Evolutionary conservation across 1,140 invertebrate genomes (phyloP).

Genomic region (Tachypleus tridentatus): DNA sequence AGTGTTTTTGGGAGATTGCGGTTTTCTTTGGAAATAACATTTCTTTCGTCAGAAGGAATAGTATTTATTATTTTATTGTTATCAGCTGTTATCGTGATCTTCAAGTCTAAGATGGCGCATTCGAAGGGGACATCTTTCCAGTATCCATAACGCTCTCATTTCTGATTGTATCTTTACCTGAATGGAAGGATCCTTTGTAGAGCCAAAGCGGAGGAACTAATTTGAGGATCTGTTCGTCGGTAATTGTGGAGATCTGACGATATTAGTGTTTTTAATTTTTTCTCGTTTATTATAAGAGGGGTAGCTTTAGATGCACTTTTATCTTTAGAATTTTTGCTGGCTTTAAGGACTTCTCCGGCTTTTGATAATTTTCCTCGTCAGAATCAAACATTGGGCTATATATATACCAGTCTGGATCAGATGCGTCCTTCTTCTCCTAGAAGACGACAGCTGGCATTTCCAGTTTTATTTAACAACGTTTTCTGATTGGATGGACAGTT

Average conservation of each 20-base stretch:
- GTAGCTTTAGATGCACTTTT: constrained; percentile 15
- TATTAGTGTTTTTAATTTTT: not conserved
- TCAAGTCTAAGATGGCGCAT: not conserved
- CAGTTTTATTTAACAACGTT: not conserved
- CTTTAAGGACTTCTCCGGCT: not conserved
- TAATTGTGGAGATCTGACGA: constrained; percentile 1
- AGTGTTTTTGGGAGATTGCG: not conserved
- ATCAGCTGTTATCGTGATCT: not conserved
- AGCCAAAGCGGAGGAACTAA: not conserved
- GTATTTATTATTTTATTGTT: not conserved
- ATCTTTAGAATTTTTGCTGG: constrained; percentile 27
- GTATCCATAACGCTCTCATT: not conserved
- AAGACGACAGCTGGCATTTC: constrained; percentile 7
- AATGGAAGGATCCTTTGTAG: not conserved
- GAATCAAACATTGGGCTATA: constrained; percentile 93
- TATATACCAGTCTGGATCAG: constrained; percentile 69
- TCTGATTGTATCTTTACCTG: not conserved
- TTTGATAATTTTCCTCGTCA: constrained; percentile 49
- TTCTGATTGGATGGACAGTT: not conserved
- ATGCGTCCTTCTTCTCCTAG: constrained; percentile 24
- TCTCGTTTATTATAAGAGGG: not conserved
- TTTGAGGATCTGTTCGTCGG: not conserved
- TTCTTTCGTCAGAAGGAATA: not conserved
- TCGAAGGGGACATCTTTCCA: not conserved
- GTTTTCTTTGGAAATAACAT: not conserved